A percentile compares a stretch with the other conserved stretches of the same genome.
These are phyloP conservation scores for Aphodius granarius DNA, from an alignment of 2,888 invertebrate genomes.

Conservation along the genomic window DNA sequence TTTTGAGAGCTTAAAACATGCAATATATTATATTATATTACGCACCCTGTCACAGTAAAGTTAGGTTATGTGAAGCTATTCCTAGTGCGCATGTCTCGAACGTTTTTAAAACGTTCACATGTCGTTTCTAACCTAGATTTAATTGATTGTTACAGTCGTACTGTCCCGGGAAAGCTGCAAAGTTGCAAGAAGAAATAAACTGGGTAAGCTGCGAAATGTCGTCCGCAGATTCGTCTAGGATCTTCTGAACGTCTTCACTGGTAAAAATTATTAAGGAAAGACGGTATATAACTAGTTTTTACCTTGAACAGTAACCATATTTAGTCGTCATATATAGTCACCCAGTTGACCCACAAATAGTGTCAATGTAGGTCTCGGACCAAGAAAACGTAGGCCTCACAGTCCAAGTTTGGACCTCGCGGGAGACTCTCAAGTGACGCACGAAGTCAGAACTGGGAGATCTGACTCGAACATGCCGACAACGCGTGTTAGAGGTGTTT, in stretches of 20 bases:
- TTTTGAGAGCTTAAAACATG: too few relatives aligned
- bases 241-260: conserved; percentile 4
- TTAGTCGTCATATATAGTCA: not conserved
- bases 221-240: not conserved
- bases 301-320: not conserved
- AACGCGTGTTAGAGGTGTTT: conserved; percentile 15
- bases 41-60: too few relatives aligned
- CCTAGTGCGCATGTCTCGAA: too few relatives aligned
- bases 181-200: conserved; percentile 24
- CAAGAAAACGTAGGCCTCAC: too few relatives aligned
- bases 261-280: conserved; percentile 11
- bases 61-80: too few relatives aligned
- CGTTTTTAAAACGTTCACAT: too few relatives aligned
- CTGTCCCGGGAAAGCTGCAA: conserved; percentile 17
- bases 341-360: too few relatives aligned
- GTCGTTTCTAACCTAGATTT: conserved; percentile 1
- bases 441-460: conserved; percentile 23
- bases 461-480: conserved; percentile 19
- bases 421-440: not conserved
- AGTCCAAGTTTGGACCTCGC: not conserved
- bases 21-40: too few relatives aligned
- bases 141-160: conserved; percentile 22
- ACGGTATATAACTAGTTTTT: conserved; percentile 6
- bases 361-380: too few relatives aligned
- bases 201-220: conserved; percentile 19